Evolutionary conservation across 1,140 invertebrate genomes (phyloP), one percentile per base, ranked within the genome.

Genomic region (Macrocentrus cingulum): DNA sequence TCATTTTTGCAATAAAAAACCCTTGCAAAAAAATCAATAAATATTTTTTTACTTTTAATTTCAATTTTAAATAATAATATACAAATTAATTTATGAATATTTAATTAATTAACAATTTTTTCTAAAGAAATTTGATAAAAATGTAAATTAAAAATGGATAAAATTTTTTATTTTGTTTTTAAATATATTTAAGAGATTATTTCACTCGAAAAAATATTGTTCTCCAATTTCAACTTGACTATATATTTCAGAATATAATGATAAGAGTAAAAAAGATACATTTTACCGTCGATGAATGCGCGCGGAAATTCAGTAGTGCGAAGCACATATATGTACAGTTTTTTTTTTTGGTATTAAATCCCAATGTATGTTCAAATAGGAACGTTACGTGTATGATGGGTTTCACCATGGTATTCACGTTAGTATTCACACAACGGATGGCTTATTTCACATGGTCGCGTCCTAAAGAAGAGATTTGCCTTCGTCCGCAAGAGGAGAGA

Each of bases 401-500:
- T 63, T 59, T 62, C 59, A 56, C 45, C 54, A 60, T 66, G 68
- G 62, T 68, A 71, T 76, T 66, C 71, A 74, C 75, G 74, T 78
- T 75, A 75, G 75, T 68, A 78, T 77, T 79, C 72, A 78, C 67
- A 50, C 46, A 74, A 72, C 67, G 71, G 66, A 74, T 76, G 74
- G 75, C 75, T 80, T 79, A 79, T 77, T 80, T 80, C 77, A 70
- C 75, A 77, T 75, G 71, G 72, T 57, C 68, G 72, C 61, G 50
- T 68, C 48, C 67, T 68, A 77, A 80, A 80, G 73, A 74, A 75
- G 72, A 78, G 76, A 79, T 79, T 78, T 79, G 74, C 76, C 73
- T 77, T 68, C 64, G 67, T 71, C 67, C 25, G 25, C 25, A 29
- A n/a, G n/a, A n/a, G 25, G 66, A 58, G 67, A 71, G 57, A 72